Evolutionary conservation across 2,797 vertebrate genomes (phyloP).

Genomic region (Distichodus sexfasciatus): DNA sequence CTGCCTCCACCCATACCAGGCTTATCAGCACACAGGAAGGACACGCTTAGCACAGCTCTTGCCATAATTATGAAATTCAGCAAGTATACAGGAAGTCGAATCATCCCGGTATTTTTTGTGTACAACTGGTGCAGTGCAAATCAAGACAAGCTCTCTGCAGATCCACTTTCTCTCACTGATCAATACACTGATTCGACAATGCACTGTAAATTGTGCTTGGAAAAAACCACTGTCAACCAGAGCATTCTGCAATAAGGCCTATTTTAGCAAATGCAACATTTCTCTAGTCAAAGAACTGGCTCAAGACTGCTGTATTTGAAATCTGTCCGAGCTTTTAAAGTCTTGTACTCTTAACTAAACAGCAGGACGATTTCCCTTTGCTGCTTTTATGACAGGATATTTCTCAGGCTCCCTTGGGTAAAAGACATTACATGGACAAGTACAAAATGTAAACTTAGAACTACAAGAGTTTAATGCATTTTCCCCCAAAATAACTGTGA

Average conservation of each 20-base stretch:
- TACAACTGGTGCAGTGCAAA: background rate
- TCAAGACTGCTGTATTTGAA: background rate
- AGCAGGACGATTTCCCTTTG: slow-evolving; percentile 15
- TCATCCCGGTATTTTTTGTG: background rate
- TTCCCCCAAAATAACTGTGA: slow-evolving; percentile 8
- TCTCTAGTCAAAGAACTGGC: background rate
- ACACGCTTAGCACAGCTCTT: background rate
- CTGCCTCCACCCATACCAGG: background rate
- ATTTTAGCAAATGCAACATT: background rate
- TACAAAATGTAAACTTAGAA: slow-evolving; percentile 5
- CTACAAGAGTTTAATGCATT: slow-evolving; percentile 26
- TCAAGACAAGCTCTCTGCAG: too few species aligned
- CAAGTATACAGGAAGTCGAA: background rate
- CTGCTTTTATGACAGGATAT: slow-evolving; percentile 44
- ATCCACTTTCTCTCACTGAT: too few species aligned
- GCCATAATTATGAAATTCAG: background rate
- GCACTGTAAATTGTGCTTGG: too few species aligned
- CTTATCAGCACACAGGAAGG: slow-evolving; percentile 19
- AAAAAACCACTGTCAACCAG: background rate
- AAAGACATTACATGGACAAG: slow-evolving; percentile 29
- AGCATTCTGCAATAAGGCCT: background rate
- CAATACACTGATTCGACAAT: background rate
- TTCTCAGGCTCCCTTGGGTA: slow-evolving; percentile 26
- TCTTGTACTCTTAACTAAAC: slow-evolving; percentile 1
- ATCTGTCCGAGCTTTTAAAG: background rate